Conservation (phyloP, 2,888 invertebrate genomes). For the Phaedon cochleariae region DNA sequence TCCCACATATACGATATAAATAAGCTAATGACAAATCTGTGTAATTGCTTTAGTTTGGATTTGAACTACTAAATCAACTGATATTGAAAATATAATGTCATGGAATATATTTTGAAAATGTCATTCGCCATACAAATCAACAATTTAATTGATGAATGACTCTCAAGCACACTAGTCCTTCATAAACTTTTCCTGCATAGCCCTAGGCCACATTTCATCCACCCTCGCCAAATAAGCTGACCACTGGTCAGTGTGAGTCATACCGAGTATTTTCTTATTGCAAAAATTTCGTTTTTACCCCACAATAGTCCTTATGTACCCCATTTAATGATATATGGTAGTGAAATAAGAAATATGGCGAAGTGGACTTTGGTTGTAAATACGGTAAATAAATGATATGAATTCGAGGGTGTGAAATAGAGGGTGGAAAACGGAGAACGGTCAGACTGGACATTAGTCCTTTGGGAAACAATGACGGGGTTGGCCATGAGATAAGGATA, state of each 20-base stretch:
- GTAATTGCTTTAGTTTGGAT: too few relatives aligned
- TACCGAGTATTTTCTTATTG: conserved; percentile 41
- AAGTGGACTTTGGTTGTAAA: conserved; percentile 42
- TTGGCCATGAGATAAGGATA: neutral
- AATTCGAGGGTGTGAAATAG: conserved; percentile 43
- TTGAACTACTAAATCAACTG: too few relatives aligned
- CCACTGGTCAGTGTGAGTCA: conserved; percentile 49
- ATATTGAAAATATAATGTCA: too few relatives aligned
- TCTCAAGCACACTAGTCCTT: conserved; percentile 22
- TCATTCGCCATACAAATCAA: too few relatives aligned
- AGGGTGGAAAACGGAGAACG: conserved; percentile 30
- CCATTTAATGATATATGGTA: conserved; percentile 47
- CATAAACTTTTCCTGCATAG: conserved; percentile 23
- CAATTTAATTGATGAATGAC: conserved; percentile 32
- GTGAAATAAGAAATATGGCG: conserved; percentile 46
- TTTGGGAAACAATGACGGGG: conserved; percentile 1
- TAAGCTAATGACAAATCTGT: too few relatives aligned
- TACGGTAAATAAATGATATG: conserved; percentile 48
- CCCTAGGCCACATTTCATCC: conserved; percentile 29
- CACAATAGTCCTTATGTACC: conserved; percentile 33
- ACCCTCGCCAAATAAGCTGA: conserved; percentile 34
- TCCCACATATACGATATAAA: too few relatives aligned
- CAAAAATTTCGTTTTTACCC: conserved; percentile 44
- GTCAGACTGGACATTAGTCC: conserved; percentile 32
- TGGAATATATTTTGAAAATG: too few relatives aligned